Percentiles rank a stretch among this genome's conserved stretches.
Evolutionary conservation across 2,113 vertebrate species (phyloP).

Genomic region (Tapirus terrestris): DNA sequence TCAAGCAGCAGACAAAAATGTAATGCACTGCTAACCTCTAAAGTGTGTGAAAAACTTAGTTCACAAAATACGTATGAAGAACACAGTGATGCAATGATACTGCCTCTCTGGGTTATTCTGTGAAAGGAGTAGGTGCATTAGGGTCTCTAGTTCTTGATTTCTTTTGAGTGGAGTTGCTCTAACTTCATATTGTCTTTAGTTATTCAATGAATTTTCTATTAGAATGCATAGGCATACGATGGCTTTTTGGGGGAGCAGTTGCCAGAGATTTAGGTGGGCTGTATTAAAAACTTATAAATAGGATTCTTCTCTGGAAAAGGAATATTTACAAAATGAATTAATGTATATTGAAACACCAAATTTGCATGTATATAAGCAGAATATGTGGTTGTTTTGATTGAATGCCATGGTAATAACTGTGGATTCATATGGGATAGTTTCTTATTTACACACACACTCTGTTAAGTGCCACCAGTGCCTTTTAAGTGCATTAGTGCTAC

Average conservation of each 20-base stretch:
- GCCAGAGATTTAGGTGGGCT: background rate
- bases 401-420: background rate
- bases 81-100: slow-evolving; percentile 67
- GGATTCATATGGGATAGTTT: background rate
- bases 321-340: slow-evolving; percentile 15
- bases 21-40: slow-evolving; percentile 70
- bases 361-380: background rate
- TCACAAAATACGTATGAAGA: slow-evolving; percentile 83
- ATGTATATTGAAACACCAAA: background rate
- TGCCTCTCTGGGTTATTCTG: slow-evolving; percentile 72
- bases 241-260: background rate
- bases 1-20: slow-evolving; percentile 77
- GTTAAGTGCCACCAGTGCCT: background rate
- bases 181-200: slow-evolving; percentile 73
- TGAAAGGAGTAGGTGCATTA: slow-evolving; percentile 65
- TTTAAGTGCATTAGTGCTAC: background rate
- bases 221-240: background rate
- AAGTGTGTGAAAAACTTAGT: slow-evolving; percentile 75
- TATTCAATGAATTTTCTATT: slow-evolving; percentile 73
- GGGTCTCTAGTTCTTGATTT: slow-evolving; percentile 58
- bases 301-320: background rate
- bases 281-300: background rate
- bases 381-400: background rate
- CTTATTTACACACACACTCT: background rate
- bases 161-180: slow-evolving; percentile 57